Evolutionary conservation across 1,140 invertebrate species (phyloP).

Genomic region (Capitella teleta): DNA sequence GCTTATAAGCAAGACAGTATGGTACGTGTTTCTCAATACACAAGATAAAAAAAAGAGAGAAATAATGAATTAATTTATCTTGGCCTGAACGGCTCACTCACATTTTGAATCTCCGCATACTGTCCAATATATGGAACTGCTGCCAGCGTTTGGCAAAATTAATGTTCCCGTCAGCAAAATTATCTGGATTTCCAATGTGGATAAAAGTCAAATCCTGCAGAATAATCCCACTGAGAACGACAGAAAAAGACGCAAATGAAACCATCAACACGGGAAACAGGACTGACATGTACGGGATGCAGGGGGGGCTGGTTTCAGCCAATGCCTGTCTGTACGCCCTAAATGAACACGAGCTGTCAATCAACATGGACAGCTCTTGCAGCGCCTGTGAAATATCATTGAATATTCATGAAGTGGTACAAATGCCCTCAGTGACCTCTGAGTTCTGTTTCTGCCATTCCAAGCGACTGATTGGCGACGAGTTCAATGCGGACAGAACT

Average conservation of each 20-base stretch:
- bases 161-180: constrained; percentile 63
- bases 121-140: constrained; percentile 93
- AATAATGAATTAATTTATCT: no score
- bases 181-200: constrained; percentile 89
- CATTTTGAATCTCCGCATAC: constrained; percentile 92
- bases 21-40: no score
- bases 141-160: constrained; percentile 98
- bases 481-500: constrained; percentile 88
- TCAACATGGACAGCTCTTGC: constrained; percentile 86
- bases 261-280: not conserved
- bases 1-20: no score
- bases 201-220: constrained; percentile 98
- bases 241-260: not conserved
- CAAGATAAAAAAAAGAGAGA: no score
- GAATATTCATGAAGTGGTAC: not conserved
- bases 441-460: constrained; percentile 87
- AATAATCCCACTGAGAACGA: constrained; percentile 73
- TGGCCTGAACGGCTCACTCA: no score
- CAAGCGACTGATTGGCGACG: constrained; percentile 81
- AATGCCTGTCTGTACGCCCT: constrained; percentile 85
- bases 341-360: constrained; percentile 92
- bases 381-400: constrained; percentile 49
- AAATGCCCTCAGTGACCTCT: constrained; percentile 46
- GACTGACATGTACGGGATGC: constrained; percentile 94
- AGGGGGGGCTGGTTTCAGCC: constrained; percentile 86